A percentile compares a stretch with the other conserved stretches of the same genome.
Evolutionary conservation across 2,888 invertebrate genomes (phyloP).

Genomic region (Drosophila mimetica): DNA sequence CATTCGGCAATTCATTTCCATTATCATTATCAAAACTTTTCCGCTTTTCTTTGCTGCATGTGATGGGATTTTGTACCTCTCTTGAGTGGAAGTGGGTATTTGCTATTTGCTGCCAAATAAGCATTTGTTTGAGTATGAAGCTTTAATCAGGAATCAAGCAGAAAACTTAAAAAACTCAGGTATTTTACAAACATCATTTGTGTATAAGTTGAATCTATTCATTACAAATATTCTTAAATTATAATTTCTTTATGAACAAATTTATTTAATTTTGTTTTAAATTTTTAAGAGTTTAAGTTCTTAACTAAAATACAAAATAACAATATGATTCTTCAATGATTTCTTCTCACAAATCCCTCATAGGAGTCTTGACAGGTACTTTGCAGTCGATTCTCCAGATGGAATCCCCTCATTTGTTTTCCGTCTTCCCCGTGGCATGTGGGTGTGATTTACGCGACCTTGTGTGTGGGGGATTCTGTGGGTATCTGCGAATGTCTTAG

Average conservation of each 20-base stretch:
- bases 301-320: background rate
- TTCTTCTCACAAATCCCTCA: background rate
- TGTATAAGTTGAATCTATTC: no score
- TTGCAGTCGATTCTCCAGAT: constrained; percentile 20
- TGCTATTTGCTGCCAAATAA: background rate
- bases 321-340: background rate
- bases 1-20: constrained; percentile 74
- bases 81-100: constrained; percentile 19
- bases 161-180: no score
- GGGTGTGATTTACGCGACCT: constrained; percentile 55
- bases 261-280: no score
- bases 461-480: constrained; percentile 12
- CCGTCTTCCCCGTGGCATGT: constrained; percentile 16
- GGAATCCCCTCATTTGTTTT: constrained; percentile 33
- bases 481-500: constrained; percentile 45
- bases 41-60: constrained; percentile 51
- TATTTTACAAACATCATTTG: no score
- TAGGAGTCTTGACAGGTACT: constrained; percentile 22
- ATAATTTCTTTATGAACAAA: no score
- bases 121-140: background rate
- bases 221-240: no score
- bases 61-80: constrained; percentile 35
- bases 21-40: constrained; percentile 80
- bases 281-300: background rate
- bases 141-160: background rate